Evolutionary conservation across 2,888 invertebrate genomes (phyloP).

Genomic region (Trypoxylon attenuatum): DNA sequence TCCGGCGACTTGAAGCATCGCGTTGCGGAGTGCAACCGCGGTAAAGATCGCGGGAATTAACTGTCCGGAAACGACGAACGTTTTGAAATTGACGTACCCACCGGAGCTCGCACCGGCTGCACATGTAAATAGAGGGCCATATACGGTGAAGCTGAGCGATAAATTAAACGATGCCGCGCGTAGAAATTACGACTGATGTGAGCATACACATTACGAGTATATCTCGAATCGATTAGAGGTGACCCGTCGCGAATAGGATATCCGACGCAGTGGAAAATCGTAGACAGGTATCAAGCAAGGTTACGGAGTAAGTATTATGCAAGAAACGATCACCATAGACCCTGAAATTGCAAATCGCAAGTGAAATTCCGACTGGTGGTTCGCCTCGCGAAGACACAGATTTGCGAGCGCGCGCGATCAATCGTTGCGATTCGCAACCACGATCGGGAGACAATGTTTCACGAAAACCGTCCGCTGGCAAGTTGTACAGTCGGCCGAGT

Average conservation of each 20-base stretch:
- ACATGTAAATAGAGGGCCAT: background rate
- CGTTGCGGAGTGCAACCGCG: background rate
- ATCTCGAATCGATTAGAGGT: background rate
- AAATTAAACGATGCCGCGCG: background rate
- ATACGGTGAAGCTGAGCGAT: background rate
- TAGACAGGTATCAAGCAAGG: background rate
- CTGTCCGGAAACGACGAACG: slow-evolving; percentile 28
- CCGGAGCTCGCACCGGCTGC: background rate
- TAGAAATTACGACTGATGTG: background rate
- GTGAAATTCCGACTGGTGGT: no score
- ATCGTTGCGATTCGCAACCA: background rate
- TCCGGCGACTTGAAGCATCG: slow-evolving; percentile 1
- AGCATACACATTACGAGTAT: no score
- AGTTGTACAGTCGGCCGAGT: slow-evolving; percentile 6
- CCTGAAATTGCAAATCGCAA: no score
- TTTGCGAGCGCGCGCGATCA: background rate
- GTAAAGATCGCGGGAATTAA: slow-evolving; percentile 12
- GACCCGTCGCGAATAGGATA: background rate
- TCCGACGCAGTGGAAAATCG: background rate
- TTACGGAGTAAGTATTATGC: background rate
- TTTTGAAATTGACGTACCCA: slow-evolving; percentile 1
- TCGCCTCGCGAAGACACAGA: no score
- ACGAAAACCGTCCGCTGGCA: background rate
- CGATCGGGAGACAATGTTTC: background rate
- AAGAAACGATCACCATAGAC: background rate